Evolutionary conservation across 2,888 invertebrate species (phyloP).

Genomic region (Troides aeacus): DNA sequence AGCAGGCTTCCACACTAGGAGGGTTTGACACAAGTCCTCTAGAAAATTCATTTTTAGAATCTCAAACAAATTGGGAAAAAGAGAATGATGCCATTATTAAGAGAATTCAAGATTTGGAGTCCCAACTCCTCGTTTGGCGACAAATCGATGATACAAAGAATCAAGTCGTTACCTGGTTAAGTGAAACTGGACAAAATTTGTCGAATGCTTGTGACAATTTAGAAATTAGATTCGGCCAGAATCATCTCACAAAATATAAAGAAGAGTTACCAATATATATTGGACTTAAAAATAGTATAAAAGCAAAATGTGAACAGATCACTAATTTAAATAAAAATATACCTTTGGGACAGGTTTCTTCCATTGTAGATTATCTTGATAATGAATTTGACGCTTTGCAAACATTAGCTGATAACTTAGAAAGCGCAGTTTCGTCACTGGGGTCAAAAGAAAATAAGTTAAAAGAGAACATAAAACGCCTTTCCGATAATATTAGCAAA

Average conservation of each 20-base stretch:
- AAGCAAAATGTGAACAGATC: conserved; percentile 89
- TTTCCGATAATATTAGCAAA: conserved; percentile 85
- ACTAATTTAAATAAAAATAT: conserved; percentile 86
- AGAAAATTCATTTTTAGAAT: conserved; percentile 80
- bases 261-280: conserved; percentile 90
- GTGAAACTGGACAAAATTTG: conserved; percentile 88
- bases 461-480: conserved; percentile 84
- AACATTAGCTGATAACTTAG: conserved; percentile 86
- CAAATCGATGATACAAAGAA: conserved; percentile 93
- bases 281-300: conserved; percentile 87
- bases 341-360: conserved; percentile 84
- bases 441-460: conserved; percentile 87
- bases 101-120: conserved; percentile 89
- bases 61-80: conserved; percentile 85
- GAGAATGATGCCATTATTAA: conserved; percentile 86
- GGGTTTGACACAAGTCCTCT: conserved; percentile 82
- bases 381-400: conserved; percentile 89
- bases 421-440: conserved; percentile 85
- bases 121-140: conserved; percentile 95
- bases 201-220: conserved; percentile 87
- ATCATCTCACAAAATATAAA: conserved; percentile 89
- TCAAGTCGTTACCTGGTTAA: conserved; percentile 90
- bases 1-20: conserved; percentile 84
- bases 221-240: conserved; percentile 89
- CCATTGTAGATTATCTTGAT: conserved; percentile 83